phyloP scores from a whole-genome alignment of 2,113 vertebrate genomes.

The Grallaria varia region DNA sequence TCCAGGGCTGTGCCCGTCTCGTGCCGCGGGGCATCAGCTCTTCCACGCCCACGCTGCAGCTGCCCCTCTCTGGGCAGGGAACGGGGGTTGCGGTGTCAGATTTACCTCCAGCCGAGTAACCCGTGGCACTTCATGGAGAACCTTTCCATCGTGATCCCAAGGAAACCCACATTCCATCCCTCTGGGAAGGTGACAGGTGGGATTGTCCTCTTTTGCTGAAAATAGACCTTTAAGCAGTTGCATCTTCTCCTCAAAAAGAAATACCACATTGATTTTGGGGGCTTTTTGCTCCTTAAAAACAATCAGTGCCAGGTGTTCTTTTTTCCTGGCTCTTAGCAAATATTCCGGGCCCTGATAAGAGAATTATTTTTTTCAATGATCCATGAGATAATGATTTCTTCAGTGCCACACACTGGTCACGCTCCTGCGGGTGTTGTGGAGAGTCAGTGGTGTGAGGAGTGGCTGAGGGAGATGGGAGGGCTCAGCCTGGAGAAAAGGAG shows the following conservation, averaged over 20 bases:
- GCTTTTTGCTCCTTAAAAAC: background rate
- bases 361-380: background rate
- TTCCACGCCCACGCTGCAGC: rapidly evolving
- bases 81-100: rapidly evolving
- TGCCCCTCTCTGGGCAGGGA: background rate
- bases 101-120: background rate
- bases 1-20: rapidly evolving
- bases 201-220: background rate
- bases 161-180: background rate
- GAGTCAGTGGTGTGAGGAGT: background rate
- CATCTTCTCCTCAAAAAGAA: background rate
- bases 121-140: background rate
- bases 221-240: background rate
- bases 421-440: background rate
- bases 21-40: background rate
- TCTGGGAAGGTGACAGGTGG: background rate
- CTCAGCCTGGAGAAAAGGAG: background rate
- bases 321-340: background rate
- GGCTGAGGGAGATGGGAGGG: background rate
- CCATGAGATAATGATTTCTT: background rate
- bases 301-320: background rate
- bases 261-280: background rate
- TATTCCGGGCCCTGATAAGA: background rate
- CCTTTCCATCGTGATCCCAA: background rate
- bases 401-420: rapidly evolving